Base-by-base conservation (phyloP, 2,113 vertebrate genomes). In the Hemicordylus capensis region DNA sequence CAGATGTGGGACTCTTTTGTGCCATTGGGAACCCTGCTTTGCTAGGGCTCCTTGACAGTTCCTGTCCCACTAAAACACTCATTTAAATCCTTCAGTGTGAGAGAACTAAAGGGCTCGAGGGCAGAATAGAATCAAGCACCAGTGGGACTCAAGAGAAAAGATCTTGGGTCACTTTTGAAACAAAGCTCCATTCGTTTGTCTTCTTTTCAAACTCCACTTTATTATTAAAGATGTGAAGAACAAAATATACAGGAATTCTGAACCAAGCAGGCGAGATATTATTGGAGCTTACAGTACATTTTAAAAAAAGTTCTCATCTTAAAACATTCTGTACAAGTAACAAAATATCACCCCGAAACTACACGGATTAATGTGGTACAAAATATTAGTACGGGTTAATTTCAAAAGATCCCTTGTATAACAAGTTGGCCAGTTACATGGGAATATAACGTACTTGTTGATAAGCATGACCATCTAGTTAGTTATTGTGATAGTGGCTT, bases 161-260 rank as follows among this genome's bases (percentile, higher is more conserved):
- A n/a, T n/a, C n/a, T n/a, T n/a, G n/a, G n/a, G n/a, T n/a, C n/a
- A n/a, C n/a, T n/a, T n/a, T 22, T 61, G 24, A 79, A 14, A 66
- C 4, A 76, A 85, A 79, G 85, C 39, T 87, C 58, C 83, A 85
- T 14, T 83, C 44, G 20, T 26, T 76, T 28, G 46, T 51, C 39
- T 48, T 56, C n/a, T n/a, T 19, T 76, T 2, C 77, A 11, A 77
- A 37, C 79, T 91, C 73, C 39, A 79, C 0, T 88, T 92, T 93
- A 94, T 94, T 92, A 93, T 91, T 92, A 39, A 83, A 4, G 69
- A 39, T 87, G 89, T 91, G 83, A 72, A 63, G 58, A 79, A 73
- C 67, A 87, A 42, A 90, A 85, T 80, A 91, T 85, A 92, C 90
- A 92, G 88, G 69, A 93, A 12, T 87, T 84, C 77, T 74, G 39